These are phyloP conservation scores for Scylla paramamosain DNA, from an alignment of 1,140 invertebrate genomes.

Conservation along the genomic window DNA sequence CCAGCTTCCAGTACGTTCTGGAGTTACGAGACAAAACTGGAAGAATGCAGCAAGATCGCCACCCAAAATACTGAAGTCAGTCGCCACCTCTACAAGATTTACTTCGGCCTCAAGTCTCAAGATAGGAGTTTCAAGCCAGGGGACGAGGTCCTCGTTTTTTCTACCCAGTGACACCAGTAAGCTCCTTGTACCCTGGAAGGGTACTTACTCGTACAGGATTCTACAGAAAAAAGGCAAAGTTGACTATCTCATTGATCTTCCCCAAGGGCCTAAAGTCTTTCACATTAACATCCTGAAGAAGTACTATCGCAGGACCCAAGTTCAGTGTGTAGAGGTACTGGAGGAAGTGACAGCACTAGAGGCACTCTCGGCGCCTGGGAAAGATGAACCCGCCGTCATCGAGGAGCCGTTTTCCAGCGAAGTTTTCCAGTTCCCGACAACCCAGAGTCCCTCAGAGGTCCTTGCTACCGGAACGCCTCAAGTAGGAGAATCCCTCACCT, in stretches of 20 bases:
- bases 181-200: not conserved
- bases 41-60: not conserved
- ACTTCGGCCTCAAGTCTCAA: not conserved
- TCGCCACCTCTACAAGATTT: not conserved
- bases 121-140: conserved; percentile 14
- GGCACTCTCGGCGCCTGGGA: not conserved
- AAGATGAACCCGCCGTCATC: not conserved
- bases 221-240: not conserved
- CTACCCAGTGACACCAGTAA: not conserved
- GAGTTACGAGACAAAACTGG: not conserved
- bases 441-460: not conserved
- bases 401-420: not conserved
- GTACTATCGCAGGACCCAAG: not conserved
- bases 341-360: not conserved
- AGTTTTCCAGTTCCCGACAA: not conserved
- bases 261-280: not conserved
- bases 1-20: not conserved
- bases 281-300: conserved; percentile 17
- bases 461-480: not conserved
- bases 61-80: not conserved
- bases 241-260: not conserved
- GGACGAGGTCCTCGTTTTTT: conserved; percentile 27
- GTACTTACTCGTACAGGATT: not conserved
- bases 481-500: not conserved
- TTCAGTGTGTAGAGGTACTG: no score